Evolutionary conservation across 2,797 vertebrate species (phyloP).

Genomic region (Sparidentex hasta): DNA sequence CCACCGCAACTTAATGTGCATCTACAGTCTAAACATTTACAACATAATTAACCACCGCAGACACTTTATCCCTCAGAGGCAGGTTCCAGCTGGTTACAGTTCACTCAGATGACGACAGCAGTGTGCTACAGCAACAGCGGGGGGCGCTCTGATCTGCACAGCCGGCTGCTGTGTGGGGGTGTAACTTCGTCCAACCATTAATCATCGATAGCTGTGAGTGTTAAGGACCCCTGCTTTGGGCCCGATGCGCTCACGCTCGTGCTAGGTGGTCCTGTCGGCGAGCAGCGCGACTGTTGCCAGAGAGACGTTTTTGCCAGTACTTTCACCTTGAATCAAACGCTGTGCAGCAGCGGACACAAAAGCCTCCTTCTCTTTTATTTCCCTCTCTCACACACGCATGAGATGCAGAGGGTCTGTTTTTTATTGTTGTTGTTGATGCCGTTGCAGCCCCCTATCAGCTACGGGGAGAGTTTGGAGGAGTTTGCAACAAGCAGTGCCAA

Average conservation of each 20-base stretch:
- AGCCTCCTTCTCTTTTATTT: slow-evolving; percentile 51
- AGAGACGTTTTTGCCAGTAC: slow-evolving; percentile 57
- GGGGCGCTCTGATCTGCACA: slow-evolving; percentile 66
- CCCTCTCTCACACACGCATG: slow-evolving; percentile 10
- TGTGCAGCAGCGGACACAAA: slow-evolving; percentile 64
- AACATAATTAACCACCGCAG: slow-evolving; percentile 17
- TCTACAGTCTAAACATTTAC: slow-evolving; percentile 24
- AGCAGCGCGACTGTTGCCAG: slow-evolving; percentile 49
- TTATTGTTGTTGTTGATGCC: slow-evolving; percentile 65
- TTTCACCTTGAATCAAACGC: slow-evolving; percentile 72
- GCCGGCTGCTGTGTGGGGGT: slow-evolving; percentile 37
- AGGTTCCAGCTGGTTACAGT: slow-evolving; percentile 47
- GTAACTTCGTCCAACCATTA: slow-evolving; percentile 78
- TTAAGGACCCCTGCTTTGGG: slow-evolving; percentile 63
- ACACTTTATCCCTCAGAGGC: slow-evolving; percentile 19
- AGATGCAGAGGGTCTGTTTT: slow-evolving; percentile 53
- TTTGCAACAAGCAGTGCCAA: slow-evolving; percentile 55
- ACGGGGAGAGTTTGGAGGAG: slow-evolving; percentile 46
- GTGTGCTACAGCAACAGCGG: slow-evolving; percentile 38
- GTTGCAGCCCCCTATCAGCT: slow-evolving; percentile 52
- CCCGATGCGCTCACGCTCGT: slow-evolving; percentile 66
- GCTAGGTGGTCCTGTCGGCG: slow-evolving; percentile 82
- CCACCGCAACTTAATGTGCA: background rate
- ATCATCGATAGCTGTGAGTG: slow-evolving; percentile 72
- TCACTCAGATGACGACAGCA: slow-evolving; percentile 44